phyloP scores from a whole-genome alignment of 1,140 invertebrate genomes.

The Nasonia vitripennis region DNA sequence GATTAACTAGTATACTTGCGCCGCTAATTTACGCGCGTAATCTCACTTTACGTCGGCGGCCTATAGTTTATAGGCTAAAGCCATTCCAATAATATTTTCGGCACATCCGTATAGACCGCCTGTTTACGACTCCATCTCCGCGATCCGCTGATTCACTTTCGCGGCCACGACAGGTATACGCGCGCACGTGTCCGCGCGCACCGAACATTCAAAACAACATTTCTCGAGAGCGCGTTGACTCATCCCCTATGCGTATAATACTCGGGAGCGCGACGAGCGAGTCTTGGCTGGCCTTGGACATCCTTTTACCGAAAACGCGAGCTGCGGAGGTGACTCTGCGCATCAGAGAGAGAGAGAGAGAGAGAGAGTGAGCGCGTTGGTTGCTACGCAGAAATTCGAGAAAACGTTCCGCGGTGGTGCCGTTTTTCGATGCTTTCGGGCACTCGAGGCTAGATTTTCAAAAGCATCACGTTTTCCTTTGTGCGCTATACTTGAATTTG shows the following conservation, averaged over 20 bases:
- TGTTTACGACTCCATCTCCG: no score
- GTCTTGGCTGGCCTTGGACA: not conserved
- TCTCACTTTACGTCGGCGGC: no score
- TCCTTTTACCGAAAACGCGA: not conserved
- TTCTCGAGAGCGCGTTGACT: not conserved
- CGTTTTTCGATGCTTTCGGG: not conserved
- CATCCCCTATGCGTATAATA: not conserved
- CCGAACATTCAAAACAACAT: not conserved
- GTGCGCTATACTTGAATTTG: no score
- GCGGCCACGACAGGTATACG: no score
- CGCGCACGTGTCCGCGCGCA: not conserved
- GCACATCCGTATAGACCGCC: no score
- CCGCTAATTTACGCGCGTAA: no score
- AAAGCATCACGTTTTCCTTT: no score
- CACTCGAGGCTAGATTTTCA: no score
- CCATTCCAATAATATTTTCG: no score
- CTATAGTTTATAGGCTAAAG: no score
- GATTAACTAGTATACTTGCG: no score
- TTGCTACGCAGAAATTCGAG: not conserved
- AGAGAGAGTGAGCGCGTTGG: not conserved
- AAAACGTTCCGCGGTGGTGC: not conserved
- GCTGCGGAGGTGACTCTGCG: not conserved
- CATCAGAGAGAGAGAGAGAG: not conserved
- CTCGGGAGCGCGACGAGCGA: not conserved
- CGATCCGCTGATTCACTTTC: no score